A percentile compares a stretch with the other conserved stretches of the same genome.
These are phyloP conservation scores for Mus caroli DNA, from an alignment of 2,797 vertebrate species.

Conservation along the genomic window DNA sequence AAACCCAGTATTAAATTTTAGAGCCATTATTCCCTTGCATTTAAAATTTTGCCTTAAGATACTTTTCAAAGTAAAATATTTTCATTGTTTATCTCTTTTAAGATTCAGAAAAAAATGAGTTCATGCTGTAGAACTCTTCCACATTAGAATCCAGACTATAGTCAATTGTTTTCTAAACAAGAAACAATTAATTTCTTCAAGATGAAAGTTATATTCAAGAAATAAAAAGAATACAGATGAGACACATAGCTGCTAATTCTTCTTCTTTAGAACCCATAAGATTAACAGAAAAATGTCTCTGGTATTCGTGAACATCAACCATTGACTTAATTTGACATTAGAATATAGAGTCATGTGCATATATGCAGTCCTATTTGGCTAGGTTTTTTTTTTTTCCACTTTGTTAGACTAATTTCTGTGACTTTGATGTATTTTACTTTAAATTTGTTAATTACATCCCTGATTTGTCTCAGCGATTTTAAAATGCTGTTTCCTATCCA, in stretches of 20 bases:
- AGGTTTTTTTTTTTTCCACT: background rate
- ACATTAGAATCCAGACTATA: background rate
- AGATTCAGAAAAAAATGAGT: slow-evolving; percentile 17
- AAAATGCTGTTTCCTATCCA: slow-evolving; percentile 27
- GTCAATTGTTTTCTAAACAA: slow-evolving; percentile 4
- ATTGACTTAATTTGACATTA: background rate
- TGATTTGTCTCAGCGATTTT: slow-evolving; percentile 44
- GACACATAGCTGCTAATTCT: background rate
- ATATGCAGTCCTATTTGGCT: background rate
- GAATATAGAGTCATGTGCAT: background rate
- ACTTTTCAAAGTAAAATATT: slow-evolving; percentile 6
- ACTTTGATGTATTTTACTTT: slow-evolving; percentile 12
- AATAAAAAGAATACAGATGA: slow-evolving; percentile 14
- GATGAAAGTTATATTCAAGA: slow-evolving; percentile 17
- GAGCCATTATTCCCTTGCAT: background rate
- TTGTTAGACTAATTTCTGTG: slow-evolving; percentile 45
- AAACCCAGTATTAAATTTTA: slow-evolving; percentile 9
- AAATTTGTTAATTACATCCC: slow-evolving; percentile 56
- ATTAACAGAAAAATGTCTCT: background rate
- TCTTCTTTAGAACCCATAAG: slow-evolving; percentile 9
- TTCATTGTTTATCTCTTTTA: slow-evolving; percentile 18
- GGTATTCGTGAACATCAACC: background rate
- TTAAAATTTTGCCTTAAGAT: slow-evolving; percentile 22
- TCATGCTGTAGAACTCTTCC: background rate
- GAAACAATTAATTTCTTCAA: slow-evolving; percentile 21